Base-by-base conservation (phyloP, 1,140 invertebrate species). In the Dendrolimus punctatus region DNA sequence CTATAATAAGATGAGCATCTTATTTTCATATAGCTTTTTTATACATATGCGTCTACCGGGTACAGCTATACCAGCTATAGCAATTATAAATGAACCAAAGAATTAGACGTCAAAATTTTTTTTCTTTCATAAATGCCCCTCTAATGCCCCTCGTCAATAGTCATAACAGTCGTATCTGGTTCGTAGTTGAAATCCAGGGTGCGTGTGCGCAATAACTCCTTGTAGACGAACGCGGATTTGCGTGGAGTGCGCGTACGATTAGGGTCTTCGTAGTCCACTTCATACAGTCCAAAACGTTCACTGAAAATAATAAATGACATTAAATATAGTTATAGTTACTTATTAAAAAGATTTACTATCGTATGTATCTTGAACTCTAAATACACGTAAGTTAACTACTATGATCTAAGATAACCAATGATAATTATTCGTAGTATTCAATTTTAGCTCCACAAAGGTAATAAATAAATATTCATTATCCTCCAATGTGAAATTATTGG, bases 231-330 rank as follows among this genome's bases (percentile, higher is more conserved):
- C 2, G 90, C 88, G 8, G 94, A 95, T 41, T 89, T 87, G 73
- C 95, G 95, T 1, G 90, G 89, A 2, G 88, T 92, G 56, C 94
- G 88, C 4, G 87, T 88, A 58, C 91, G 88, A 4, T 89, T 68
- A 0, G 90, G 89, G 57, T 90, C 85, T 4, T 72, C 83, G 62
- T 94, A 95, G 71, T 95, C 90, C 4, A 95, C 92, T 39, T 91
- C 88, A 66, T 92, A 91, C 1, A 95, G 65, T 2, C 94, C 94
- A 70, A 93, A 95, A 48, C 89, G 90, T 68, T 91, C 87, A 2
- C 90, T 90, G 75, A 56, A 84, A 85, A 71, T 61, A 51, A 69
- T 55, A 51, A 57, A 43, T 51, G 8, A 39, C n/a, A 37, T 6
- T 47, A 37, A 36, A 37, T 10, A 37, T 39, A 10, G 38, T 36